Conservation (phyloP, 2,113 vertebrate genomes). For the Neotoma lepida region DNA sequence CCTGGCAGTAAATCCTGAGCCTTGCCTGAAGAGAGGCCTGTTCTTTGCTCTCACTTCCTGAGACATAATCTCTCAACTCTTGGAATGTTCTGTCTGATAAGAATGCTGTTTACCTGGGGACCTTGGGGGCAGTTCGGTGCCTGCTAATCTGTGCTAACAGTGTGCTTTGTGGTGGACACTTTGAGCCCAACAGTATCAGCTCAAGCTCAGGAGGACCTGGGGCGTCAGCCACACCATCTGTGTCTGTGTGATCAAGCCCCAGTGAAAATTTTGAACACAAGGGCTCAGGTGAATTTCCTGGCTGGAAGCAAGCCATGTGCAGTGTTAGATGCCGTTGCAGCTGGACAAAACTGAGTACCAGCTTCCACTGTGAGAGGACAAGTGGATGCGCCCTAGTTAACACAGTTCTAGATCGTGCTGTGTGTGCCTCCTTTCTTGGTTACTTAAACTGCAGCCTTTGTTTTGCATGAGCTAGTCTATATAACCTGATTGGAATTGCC, state of each 20-base stretch:
- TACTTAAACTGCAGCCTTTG: not conserved
- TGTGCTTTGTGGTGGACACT: not conserved
- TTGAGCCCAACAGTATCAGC: not conserved
- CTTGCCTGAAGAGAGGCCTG: not conserved
- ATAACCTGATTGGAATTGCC: not conserved
- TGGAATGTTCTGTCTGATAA: constrained; percentile 24
- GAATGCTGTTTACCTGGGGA: not conserved
- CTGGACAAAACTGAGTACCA: too few relatives aligned
- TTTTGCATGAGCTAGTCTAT: not conserved
- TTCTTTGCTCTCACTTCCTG: not conserved
- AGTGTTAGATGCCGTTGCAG: not conserved
- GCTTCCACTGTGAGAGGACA: too few relatives aligned
- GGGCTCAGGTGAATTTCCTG: not conserved
- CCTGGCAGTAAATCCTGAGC: not conserved
- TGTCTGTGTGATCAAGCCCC: not conserved
- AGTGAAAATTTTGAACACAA: not conserved
- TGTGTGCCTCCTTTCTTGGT: not conserved
- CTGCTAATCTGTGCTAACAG: not conserved
- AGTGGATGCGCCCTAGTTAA: too few relatives aligned
- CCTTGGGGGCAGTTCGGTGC: not conserved
- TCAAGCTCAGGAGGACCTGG: not conserved
- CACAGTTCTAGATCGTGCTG: rapidly evolving
- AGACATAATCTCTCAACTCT: not conserved
- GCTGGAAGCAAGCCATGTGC: not conserved
- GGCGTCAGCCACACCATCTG: not conserved